A percentile compares a stretch with the other conserved stretches of the same genome.
These are phyloP conservation scores for Leucophora obtusa DNA, from an alignment of 2,888 invertebrate genomes.

Conservation along the genomic window DNA sequence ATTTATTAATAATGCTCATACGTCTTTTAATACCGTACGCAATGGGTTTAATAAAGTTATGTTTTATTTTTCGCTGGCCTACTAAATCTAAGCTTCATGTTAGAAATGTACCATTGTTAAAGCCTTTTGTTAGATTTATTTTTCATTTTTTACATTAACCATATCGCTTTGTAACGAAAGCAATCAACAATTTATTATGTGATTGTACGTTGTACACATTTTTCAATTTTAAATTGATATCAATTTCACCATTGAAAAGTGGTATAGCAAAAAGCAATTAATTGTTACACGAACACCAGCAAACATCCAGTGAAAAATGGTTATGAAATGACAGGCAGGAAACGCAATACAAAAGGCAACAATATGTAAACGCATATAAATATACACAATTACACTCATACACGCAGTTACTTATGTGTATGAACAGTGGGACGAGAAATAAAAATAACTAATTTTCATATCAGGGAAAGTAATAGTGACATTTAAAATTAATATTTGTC, in stretches of 20 bases:
- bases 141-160: not conserved
- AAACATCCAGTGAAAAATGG: slow-evolving; percentile 28
- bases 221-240: slow-evolving; percentile 32
- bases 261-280: slow-evolving; percentile 44
- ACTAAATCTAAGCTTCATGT: not conserved
- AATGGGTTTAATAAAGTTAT: not conserved
- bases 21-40: not conserved
- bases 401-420: no score
- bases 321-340: slow-evolving; percentile 47
- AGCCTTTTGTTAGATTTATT: no score
- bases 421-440: no score
- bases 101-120: not conserved
- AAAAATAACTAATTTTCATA: not conserved
- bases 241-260: slow-evolving; percentile 15
- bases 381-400: no score
- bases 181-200: slow-evolving; percentile 19
- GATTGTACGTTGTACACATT: not conserved
- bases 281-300: slow-evolving; percentile 34
- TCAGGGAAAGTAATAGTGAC: no score
- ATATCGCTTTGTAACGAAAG: not conserved
- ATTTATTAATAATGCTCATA: not conserved
- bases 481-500: no score
- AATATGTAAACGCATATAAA: not conserved
- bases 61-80: not conserved
- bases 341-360: slow-evolving; percentile 3